Percentiles rank a stretch among this genome's conserved stretches.
Conservation (phyloP, 2,113 vertebrate genomes). For the Cricetomys ansorgei region DNA sequence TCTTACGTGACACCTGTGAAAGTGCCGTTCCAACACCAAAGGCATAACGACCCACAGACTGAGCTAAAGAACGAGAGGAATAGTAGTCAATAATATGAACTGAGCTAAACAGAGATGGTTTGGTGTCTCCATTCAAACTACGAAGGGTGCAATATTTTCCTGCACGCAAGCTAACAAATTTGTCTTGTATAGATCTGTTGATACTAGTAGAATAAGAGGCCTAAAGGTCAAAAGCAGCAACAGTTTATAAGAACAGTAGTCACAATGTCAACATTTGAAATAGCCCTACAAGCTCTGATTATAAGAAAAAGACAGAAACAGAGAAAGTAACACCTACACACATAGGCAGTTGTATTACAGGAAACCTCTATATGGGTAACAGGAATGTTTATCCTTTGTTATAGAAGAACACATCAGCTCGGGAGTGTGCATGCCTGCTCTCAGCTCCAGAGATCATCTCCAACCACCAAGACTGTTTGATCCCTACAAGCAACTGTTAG, state of each 20-base stretch:
- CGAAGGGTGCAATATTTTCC: neutral
- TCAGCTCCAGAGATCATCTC: neutral
- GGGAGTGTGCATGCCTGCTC: too few relatives aligned
- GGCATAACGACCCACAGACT: too few relatives aligned
- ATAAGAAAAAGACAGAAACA: neutral
- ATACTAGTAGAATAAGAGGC: neutral
- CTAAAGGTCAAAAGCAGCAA: neutral
- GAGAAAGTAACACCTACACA: neutral
- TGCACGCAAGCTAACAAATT: neutral
- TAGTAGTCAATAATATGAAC: neutral
- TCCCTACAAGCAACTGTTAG: neutral
- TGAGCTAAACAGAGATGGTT: neutral
- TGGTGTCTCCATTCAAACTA: neutral
- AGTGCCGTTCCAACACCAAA: too few relatives aligned
- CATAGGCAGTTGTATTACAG: too few relatives aligned
- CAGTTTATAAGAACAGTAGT: neutral
- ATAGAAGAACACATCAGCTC: fast-evolving
- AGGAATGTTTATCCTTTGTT: neutral
- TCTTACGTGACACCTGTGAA: too few relatives aligned
- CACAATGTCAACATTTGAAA: neutral
- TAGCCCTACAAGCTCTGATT: neutral
- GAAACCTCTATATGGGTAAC: neutral
- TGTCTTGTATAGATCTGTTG: neutral
- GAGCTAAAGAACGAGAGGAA: neutral
- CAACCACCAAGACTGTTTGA: neutral